Base-by-base conservation (phyloP, 2,113 vertebrate genomes). In the Hemiprocne comata region DNA sequence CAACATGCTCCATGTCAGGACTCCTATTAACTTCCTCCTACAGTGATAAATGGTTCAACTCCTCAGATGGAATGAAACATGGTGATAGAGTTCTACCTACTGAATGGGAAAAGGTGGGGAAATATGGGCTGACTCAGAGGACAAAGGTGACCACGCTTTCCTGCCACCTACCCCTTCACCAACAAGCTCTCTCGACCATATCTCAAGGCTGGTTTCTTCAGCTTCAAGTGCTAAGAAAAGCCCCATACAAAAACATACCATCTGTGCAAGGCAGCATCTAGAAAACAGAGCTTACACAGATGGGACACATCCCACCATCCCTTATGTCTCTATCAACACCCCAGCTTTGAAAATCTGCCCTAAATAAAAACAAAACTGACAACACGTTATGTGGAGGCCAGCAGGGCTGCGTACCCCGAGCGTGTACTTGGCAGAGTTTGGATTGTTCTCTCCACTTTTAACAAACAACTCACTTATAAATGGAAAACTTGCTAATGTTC, bases 301-400 rank as follows among this genome's bases (percentile, higher is more conserved):
- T 70, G 78, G 85, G 93, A 79, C 42, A 24, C n/a, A 85, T 78
- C 87, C 83, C 89, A 91, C 26, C 6, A 60, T 67, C 78, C 91
- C 54, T 87, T 31, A 10, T 76, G 92, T 70, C 78, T 60, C 50
- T 67, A 77, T 93, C 96, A 94, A 81, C 87, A 94, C 76, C 91
- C 4, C 74, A 91, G 86, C 75, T 94, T 33, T 88, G 87, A 78
- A 88, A 75, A 93, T 80, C 67, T 95, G 76, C 85, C 72, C 94
- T 81, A 94, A 94, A 96, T 94, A 96, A 94, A 92, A 71, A 25
- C 78, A 76, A 54, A 77, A 87, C 3, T 85, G 81, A 93, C 84
- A 96, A 71, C 81, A 60, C 7, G 1, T 77, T 77, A 29, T 38
- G 80, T 38, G 31, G 90, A 90, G 92, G 86, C 90, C 92, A 93